Percentiles rank a stretch among this genome's conserved stretches.
Evolutionary conservation across 64 coral and sea anemone genomes (phyloP).

Genomic region (Dendronephthya gigantea): DNA sequence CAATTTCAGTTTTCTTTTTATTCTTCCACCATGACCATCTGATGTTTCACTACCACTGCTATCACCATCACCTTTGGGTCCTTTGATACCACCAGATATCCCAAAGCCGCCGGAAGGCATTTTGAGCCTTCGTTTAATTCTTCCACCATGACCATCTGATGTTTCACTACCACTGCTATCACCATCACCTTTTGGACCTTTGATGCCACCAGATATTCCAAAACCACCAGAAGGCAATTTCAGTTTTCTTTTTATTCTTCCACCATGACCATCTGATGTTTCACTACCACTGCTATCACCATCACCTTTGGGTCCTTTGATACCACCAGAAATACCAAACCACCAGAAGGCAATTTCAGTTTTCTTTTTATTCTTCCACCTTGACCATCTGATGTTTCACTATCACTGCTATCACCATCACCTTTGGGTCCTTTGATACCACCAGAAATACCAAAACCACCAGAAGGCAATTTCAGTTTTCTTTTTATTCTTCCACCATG

Average conservation of each 20-base stretch:
- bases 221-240: not conserved
- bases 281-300: not conserved
- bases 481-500: not conserved
- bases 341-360: not conserved
- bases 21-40: not conserved
- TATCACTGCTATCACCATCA: not conserved
- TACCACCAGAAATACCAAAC: not conserved
- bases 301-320: not conserved
- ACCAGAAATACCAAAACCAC: not conserved
- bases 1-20: not conserved
- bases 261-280: not conserved
- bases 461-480: not conserved
- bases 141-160: not conserved
- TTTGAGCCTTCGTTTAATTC: not conserved
- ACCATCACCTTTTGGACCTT: not conserved
- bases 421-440: not conserved
- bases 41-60: not conserved
- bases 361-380: not conserved
- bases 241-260: not conserved
- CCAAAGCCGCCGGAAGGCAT: not conserved
- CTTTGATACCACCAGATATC: not conserved
- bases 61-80: not conserved
- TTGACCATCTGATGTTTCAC: too few relatives aligned
- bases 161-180: not conserved
- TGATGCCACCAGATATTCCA: not conserved